phyloP scores from a whole-genome alignment of 1,140 invertebrate genomes.

The Pinna nobilis region DNA sequence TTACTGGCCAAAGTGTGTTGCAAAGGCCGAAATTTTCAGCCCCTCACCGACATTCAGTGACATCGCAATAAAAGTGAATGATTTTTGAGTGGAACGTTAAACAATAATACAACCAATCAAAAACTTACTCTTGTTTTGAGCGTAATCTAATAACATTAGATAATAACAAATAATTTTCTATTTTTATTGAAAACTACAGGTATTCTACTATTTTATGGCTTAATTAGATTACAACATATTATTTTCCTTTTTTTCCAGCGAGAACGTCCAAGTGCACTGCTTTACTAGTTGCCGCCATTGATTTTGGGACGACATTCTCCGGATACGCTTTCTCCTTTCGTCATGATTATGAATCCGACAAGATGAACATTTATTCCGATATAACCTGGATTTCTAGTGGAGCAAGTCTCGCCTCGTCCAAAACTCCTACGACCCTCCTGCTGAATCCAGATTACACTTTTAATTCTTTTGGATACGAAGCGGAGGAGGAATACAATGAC shows the following conservation, averaged over 20 bases:
- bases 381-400: conserved; percentile 79
- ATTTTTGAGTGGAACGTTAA: too few relatives aligned
- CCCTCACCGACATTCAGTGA: too few relatives aligned
- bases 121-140: too few relatives aligned
- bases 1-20: too few relatives aligned
- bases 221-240: too few relatives aligned
- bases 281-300: conserved; percentile 77
- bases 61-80: too few relatives aligned
- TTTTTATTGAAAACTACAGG: too few relatives aligned
- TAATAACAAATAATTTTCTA: too few relatives aligned
- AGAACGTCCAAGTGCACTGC: not conserved
- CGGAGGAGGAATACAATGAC: conserved; percentile 78
- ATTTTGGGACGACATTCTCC: conserved; percentile 79
- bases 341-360: conserved; percentile 73
- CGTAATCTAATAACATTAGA: too few relatives aligned
- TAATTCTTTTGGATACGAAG: conserved; percentile 78
- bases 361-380: conserved; percentile 77
- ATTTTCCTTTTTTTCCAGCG: not conserved
- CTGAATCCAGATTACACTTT: conserved; percentile 76
- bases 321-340: conserved; percentile 79
- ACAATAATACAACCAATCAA: too few relatives aligned
- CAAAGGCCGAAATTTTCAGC: too few relatives aligned
- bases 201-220: too few relatives aligned
- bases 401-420: conserved; percentile 77
- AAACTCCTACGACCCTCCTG: conserved; percentile 78